Conservation (phyloP, 2,113 vertebrate species). For the Lipotes vexillifer region DNA sequence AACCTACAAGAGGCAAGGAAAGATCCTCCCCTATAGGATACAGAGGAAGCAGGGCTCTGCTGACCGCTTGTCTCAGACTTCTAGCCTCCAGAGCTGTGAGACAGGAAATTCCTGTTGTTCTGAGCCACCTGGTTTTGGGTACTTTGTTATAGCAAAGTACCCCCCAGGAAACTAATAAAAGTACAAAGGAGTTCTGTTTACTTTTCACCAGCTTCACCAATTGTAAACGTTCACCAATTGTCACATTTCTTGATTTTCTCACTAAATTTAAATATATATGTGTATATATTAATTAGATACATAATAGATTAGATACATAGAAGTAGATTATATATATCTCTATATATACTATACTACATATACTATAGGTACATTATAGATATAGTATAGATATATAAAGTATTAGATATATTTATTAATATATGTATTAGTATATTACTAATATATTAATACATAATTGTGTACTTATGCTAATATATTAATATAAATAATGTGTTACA, state of each 20-base stretch:
- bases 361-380: not conserved
- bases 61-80: not conserved
- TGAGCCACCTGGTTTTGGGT: no score
- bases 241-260: not conserved
- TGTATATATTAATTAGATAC: not conserved
- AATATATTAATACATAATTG: not conserved
- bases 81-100: not conserved
- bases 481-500: not conserved
- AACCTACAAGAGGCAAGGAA: no score
- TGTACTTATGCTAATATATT: not conserved
- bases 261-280: not conserved
- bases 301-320: not conserved
- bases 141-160: not conserved
- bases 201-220: not conserved
- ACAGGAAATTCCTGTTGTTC: no score
- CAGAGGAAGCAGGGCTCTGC: not conserved
- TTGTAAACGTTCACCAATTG: no score
- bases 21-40: not conserved
- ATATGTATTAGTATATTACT: not conserved
- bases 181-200: not conserved
- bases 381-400: not conserved
- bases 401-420: not conserved
- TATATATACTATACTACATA: not conserved
- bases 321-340: not conserved
- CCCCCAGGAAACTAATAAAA: not conserved